Evolutionary conservation across 2,113 vertebrate species (phyloP).

Genomic region (Parus major): DNA sequence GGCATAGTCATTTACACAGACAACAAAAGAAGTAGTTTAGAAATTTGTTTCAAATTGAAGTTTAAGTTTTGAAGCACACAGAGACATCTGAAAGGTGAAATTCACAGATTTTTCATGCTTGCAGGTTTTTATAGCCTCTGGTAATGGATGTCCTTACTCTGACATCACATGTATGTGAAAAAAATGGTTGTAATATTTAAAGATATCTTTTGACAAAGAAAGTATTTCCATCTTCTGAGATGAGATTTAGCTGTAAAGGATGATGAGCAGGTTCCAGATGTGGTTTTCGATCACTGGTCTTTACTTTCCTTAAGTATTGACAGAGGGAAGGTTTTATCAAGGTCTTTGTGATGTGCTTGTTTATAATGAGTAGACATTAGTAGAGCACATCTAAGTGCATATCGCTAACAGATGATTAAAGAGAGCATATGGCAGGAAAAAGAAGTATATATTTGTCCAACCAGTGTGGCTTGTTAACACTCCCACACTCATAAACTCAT

Average conservation of each 20-base stretch:
- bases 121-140: conserved; percentile 45
- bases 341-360: conserved; percentile 61
- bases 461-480: conserved; percentile 54
- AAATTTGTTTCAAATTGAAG: conserved; percentile 60
- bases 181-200: conserved; percentile 60
- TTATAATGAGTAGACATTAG: conserved; percentile 67
- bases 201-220: conserved; percentile 59
- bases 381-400: conserved; percentile 57
- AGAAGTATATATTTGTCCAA: conserved; percentile 64
- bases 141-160: conserved; percentile 36
- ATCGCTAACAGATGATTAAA: conserved; percentile 57
- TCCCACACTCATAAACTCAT: conserved; percentile 54
- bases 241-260: conserved; percentile 55
- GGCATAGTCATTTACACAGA: background rate
- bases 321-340: conserved; percentile 69
- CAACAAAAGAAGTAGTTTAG: conserved; percentile 32
- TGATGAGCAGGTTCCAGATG: conserved; percentile 61
- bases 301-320: conserved; percentile 41
- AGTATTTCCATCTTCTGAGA: conserved; percentile 43
- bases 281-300: background rate
- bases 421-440: conserved; percentile 64
- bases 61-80: conserved; percentile 59
- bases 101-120: conserved; percentile 47
- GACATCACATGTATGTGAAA: conserved; percentile 60
- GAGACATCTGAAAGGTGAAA: conserved; percentile 51